A percentile compares a stretch with the other conserved stretches of the same genome.
Conservation (phyloP, 2,113 vertebrate genomes). For the Okapia johnstoni region DNA sequence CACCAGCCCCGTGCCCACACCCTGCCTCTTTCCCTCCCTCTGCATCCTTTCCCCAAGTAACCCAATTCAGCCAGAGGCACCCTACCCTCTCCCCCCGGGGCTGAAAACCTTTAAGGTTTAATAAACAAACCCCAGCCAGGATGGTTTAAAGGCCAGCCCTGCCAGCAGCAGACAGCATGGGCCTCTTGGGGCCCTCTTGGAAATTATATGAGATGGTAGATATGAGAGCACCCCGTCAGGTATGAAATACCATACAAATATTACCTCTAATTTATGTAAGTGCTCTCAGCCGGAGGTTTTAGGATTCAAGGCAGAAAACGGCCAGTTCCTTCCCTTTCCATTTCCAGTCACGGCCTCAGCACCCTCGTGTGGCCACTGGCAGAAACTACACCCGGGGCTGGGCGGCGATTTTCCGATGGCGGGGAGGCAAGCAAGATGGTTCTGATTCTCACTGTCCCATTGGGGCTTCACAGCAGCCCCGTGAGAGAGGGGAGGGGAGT, state of each 20-base stretch:
- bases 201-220: not conserved
- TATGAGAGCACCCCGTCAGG: not conserved
- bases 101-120: not conserved
- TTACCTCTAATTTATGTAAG: not conserved
- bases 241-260: not conserved
- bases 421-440: no score
- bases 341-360: not conserved
- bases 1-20: accelerated
- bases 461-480: not conserved
- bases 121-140: not conserved
- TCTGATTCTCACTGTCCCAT: accelerated
- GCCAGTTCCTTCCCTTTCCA: no score
- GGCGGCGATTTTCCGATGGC: not conserved
- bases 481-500: not conserved
- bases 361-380: not conserved
- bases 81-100: not conserved
- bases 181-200: not conserved
- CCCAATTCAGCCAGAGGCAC: not conserved
- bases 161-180: not conserved
- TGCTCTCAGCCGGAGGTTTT: not conserved
- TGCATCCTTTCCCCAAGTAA: not conserved
- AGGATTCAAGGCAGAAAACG: not conserved
- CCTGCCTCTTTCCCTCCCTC: not conserved
- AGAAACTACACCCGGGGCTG: not conserved
- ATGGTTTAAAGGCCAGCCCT: not conserved